phyloP scores from a whole-genome alignment of 2,888 invertebrate species.

The Galeruca laticollis region DNA sequence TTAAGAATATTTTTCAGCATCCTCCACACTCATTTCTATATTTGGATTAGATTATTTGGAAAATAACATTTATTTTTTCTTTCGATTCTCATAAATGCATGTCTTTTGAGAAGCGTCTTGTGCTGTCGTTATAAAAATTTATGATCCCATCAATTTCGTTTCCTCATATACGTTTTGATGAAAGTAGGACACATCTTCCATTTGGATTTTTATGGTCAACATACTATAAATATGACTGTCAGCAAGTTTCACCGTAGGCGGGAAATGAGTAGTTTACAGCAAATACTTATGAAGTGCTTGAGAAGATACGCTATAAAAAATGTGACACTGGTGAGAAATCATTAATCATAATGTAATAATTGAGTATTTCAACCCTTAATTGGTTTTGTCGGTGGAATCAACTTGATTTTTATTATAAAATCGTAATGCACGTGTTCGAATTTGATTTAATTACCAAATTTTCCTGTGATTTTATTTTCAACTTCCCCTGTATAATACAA shows the following conservation, averaged over 20 bases:
- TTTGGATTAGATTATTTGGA: conserved; percentile 1
- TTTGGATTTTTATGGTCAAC: conserved; percentile 6
- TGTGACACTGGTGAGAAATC: too few species aligned
- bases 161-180: conserved; percentile 10
- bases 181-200: conserved; percentile 4
- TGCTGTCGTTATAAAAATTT: conserved; percentile 19
- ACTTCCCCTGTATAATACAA: too few species aligned
- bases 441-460: too few species aligned
- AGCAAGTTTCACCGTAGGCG: neutral
- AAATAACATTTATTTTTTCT: conserved; percentile 1
- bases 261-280: neutral
- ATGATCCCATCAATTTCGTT: conserved; percentile 9
- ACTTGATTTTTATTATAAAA: too few species aligned
- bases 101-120: conserved; percentile 2
- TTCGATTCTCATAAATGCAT: conserved; percentile 3
- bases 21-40: neutral
- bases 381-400: too few species aligned
- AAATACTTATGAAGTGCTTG: too few species aligned
- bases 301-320: too few species aligned
- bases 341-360: too few species aligned
- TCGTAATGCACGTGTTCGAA: too few species aligned
- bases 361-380: too few species aligned
- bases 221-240: conserved; percentile 2
- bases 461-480: too few species aligned
- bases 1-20: too few species aligned